phyloP scores from a whole-genome alignment of 2,888 invertebrate genomes.

The Mylabris sibirica region DNA sequence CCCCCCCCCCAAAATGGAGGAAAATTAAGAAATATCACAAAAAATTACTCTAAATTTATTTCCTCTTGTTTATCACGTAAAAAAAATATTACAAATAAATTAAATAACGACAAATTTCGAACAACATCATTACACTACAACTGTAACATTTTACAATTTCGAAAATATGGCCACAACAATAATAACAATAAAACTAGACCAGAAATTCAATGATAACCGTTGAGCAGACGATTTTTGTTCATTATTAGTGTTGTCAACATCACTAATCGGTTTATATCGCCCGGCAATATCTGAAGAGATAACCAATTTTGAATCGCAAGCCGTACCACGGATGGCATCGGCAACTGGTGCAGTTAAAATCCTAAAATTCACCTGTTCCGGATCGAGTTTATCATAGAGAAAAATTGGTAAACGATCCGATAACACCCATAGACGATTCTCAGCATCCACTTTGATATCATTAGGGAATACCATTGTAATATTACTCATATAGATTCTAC shows the following conservation, averaged over 20 bases:
- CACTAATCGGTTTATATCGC: constrained; percentile 28
- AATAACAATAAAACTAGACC: constrained; percentile 1
- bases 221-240: background rate
- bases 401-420: constrained; percentile 77
- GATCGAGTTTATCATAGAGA: constrained; percentile 71
- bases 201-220: background rate
- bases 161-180: constrained; percentile 20
- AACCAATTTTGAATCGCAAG: constrained; percentile 69
- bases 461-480: constrained; percentile 79
- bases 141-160: background rate
- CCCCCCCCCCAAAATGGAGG: no score
- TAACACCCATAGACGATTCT: constrained; percentile 76
- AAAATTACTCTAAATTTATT: no score
- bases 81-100: constrained; percentile 36
- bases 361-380: constrained; percentile 74
- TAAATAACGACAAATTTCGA: constrained; percentile 23
- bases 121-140: constrained; percentile 9
- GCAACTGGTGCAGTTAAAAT: constrained; percentile 73
- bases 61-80: background rate
- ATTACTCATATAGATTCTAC: constrained; percentile 74
- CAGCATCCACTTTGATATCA: constrained; percentile 78
- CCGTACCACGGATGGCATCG: constrained; percentile 76
- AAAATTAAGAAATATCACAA: no score
- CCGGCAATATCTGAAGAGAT: constrained; percentile 44
- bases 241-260: constrained; percentile 6